These are phyloP conservation scores for Carduelis carduelis DNA, from an alignment of 2,797 vertebrate genomes.

Conservation along the genomic window DNA sequence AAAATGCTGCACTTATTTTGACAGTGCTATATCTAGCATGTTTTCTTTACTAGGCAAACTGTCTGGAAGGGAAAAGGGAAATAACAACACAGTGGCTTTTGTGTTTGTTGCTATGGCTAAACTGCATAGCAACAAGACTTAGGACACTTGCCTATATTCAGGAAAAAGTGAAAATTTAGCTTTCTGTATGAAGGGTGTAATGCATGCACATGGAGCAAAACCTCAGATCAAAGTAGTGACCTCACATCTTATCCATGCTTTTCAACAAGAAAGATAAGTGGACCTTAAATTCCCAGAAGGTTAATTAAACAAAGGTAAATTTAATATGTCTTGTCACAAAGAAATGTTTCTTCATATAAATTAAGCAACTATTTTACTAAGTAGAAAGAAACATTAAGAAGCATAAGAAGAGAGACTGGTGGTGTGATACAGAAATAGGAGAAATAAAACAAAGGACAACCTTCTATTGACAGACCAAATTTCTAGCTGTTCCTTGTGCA, in stretches of 20 bases:
- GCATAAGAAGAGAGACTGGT: neutral
- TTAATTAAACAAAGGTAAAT: neutral
- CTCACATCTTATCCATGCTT: neutral
- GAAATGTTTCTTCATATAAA: neutral
- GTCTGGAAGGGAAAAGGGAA: conserved; percentile 49
- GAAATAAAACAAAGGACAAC: neutral
- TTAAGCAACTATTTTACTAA: neutral
- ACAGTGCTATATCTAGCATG: conserved; percentile 21
- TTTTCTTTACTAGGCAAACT: conserved; percentile 55
- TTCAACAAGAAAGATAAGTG: neutral
- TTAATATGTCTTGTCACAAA: neutral
- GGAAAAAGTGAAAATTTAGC: neutral
- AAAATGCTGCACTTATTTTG: conserved; percentile 54
- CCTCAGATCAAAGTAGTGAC: neutral
- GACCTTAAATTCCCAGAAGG: neutral
- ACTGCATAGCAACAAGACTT: conserved; percentile 58
- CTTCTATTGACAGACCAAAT: neutral
- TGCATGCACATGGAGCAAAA: neutral
- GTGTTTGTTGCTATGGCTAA: conserved; percentile 64
- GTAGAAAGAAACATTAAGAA: neutral
- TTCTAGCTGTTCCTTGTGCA: neutral
- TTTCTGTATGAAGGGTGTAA: neutral
- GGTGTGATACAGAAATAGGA: neutral
- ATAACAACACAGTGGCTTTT: conserved; percentile 28
- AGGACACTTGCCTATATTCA: conserved; percentile 19